Evolutionary conservation across 2,113 vertebrate genomes (phyloP).

Genomic region (Tupaia tana): DNA sequence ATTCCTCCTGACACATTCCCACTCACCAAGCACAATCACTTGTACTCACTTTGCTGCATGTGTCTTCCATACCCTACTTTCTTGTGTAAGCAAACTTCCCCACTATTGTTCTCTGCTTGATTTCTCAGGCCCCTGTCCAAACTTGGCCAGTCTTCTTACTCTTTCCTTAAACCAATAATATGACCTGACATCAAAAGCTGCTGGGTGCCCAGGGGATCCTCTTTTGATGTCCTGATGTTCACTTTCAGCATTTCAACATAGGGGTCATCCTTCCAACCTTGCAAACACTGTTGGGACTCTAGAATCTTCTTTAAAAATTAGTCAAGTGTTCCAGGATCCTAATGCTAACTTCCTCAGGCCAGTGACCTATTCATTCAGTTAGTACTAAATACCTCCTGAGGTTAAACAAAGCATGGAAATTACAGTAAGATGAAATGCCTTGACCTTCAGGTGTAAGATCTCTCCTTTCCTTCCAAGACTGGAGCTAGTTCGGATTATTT

Average conservation of each 20-base stretch:
- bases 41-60: background rate
- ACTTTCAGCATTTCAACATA: background rate
- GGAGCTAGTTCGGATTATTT: slow-evolving; percentile 82
- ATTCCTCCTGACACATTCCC: background rate
- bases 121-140: background rate
- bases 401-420: slow-evolving; percentile 60
- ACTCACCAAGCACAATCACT: background rate
- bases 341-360: background rate
- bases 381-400: slow-evolving; percentile 63
- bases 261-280: background rate
- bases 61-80: background rate
- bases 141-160: slow-evolving; percentile 22
- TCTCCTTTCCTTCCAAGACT: slow-evolving; percentile 68
- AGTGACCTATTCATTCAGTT: slow-evolving; percentile 54
- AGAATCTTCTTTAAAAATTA: slow-evolving; percentile 55
- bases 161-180: background rate
- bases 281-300: background rate
- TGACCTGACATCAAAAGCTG: slow-evolving; percentile 26
- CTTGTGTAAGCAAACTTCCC: background rate
- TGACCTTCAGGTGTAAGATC: slow-evolving; percentile 77
- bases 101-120: background rate
- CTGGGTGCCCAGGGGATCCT: background rate
- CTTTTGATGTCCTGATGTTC: background rate
- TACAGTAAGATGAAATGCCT: slow-evolving; percentile 68
- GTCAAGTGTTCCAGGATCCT: slow-evolving; percentile 37